Conservation (phyloP, 2,113 vertebrate species). For the Lathamus discolor region DNA sequence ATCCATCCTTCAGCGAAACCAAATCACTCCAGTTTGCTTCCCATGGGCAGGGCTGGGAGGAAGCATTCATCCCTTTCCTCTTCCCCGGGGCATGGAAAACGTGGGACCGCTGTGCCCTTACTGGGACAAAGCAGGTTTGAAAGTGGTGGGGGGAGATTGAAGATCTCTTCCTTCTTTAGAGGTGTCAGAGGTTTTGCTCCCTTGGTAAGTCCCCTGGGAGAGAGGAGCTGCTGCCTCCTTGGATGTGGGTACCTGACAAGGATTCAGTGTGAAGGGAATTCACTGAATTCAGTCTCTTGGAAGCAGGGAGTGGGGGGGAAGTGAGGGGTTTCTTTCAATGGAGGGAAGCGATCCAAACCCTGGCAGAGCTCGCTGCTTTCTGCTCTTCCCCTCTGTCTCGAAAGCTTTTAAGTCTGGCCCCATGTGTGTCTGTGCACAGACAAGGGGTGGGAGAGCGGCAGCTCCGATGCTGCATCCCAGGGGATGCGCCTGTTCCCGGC, state of each 20-base stretch:
- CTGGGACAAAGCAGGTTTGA: background rate
- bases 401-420: slow-evolving; percentile 53
- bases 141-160: background rate
- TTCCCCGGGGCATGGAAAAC: background rate
- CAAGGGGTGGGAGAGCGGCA: background rate
- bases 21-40: background rate
- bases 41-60: background rate
- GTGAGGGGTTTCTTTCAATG: slow-evolving; percentile 19
- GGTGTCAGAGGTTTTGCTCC: slow-evolving; percentile 57
- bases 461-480: background rate
- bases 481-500: background rate
- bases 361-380: background rate
- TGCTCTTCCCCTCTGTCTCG: slow-evolving; percentile 32
- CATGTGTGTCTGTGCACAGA: slow-evolving; percentile 30
- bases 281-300: slow-evolving; percentile 64
- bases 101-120: background rate
- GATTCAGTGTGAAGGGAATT: slow-evolving; percentile 68
- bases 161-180: slow-evolving; percentile 30
- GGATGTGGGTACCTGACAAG: slow-evolving; percentile 67
- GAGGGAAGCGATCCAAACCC: slow-evolving; percentile 42
- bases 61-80: background rate
- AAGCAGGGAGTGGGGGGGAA: background rate
- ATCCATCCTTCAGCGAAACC: background rate
- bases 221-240: slow-evolving; percentile 51
- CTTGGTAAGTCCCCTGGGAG: slow-evolving; percentile 47